Evolutionary conservation across 1,140 invertebrate genomes (phyloP), one percentile per base, ranked within the genome.

Genomic region (Calycopis cecrops): DNA sequence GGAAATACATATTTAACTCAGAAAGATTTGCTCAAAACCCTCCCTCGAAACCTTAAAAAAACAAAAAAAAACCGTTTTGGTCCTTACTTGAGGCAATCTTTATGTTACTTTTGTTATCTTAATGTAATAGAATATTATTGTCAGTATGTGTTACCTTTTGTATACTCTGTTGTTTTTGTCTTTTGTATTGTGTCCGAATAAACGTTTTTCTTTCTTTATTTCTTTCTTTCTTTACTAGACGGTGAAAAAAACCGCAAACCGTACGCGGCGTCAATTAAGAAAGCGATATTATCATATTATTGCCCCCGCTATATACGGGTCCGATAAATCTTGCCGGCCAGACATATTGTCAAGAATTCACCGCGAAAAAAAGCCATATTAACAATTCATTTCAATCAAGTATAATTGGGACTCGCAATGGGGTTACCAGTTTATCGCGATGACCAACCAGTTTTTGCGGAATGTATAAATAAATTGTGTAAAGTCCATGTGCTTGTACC

Each of bases 391-490:
- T 44, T 44, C 35, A 37, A 37, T 37, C 40, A 16, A 44, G 40
- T 44, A 44, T 44, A 44, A 44, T 44, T 44, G 40, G 40, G 40
- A 9, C 17, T 44, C 17, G 40, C 40, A 44, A 44, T 18, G 16
- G 40, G 40, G 40, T 44, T 14, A 44, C 40, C 40, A 44, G 40
- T 44, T 44, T 44, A 44, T 44, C 40, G 14, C 40, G 40, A 44
- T 7, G 40, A 44, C 16, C 16, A 16, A 44, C 40, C 16, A 17
- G 40, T 44, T 42, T 16, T 40, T 40, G 38, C 12, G 21, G 21
- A 28, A 28, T n/a, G 6, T 14, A 40, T 7, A n/a, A 40, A 40
- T 40, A 40, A 40, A 12, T 40, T 7, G 9, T 40, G n/a, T n/a
- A n/a, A n/a, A n/a, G n/a, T n/a, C n/a, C n/a, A n/a, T n/a, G n/a